Percentiles rank a stretch among this genome's conserved stretches.
Evolutionary conservation across 2,888 invertebrate species (phyloP).

Genomic region (Ptycholaimellus sp.): DNA sequence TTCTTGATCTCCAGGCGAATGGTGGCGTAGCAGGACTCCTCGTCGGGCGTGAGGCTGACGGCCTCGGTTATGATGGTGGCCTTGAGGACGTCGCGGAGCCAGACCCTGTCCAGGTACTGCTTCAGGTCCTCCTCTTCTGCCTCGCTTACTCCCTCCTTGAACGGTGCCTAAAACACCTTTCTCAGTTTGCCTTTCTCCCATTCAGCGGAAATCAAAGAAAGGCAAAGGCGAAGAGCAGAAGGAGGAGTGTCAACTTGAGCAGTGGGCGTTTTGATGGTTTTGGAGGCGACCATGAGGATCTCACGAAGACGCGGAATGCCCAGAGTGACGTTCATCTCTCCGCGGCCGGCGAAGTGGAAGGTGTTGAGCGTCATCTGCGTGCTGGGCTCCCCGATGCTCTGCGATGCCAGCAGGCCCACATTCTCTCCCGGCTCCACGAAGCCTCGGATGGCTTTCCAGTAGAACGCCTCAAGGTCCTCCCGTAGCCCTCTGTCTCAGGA

Average conservation of each 20-base stretch:
- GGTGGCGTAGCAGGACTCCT: too few relatives aligned
- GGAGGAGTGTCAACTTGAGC: slow-evolving; percentile 64
- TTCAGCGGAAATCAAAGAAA: too few relatives aligned
- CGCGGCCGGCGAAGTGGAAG: slow-evolving; percentile 96
- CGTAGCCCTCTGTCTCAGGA: neutral
- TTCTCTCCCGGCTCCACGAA: slow-evolving; percentile 74
- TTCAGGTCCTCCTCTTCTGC: slow-evolving; percentile 19
- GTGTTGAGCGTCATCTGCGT: slow-evolving; percentile 99
- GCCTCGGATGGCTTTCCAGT: slow-evolving; percentile 37
- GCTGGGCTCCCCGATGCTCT: slow-evolving; percentile 93
- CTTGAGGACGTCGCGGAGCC: slow-evolving; percentile 40
- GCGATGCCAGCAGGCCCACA: slow-evolving; percentile 81
- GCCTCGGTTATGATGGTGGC: too few relatives aligned
- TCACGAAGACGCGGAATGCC: slow-evolving; percentile 90
- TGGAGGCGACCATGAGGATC: slow-evolving; percentile 77
- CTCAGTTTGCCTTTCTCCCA: too few relatives aligned
- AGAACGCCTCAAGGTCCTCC: too few relatives aligned
- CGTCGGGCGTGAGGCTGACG: too few relatives aligned
- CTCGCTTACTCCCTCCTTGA: too few relatives aligned
- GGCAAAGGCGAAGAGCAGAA: too few relatives aligned
- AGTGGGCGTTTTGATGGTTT: slow-evolving; percentile 75
- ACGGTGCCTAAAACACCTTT: too few relatives aligned
- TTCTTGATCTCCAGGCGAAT: too few relatives aligned
- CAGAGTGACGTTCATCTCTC: slow-evolving; percentile 99
- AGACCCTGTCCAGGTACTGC: slow-evolving; percentile 49